Evolutionary conservation across 1,140 invertebrate species (phyloP).

Genomic region (Melitaea cinxia): DNA sequence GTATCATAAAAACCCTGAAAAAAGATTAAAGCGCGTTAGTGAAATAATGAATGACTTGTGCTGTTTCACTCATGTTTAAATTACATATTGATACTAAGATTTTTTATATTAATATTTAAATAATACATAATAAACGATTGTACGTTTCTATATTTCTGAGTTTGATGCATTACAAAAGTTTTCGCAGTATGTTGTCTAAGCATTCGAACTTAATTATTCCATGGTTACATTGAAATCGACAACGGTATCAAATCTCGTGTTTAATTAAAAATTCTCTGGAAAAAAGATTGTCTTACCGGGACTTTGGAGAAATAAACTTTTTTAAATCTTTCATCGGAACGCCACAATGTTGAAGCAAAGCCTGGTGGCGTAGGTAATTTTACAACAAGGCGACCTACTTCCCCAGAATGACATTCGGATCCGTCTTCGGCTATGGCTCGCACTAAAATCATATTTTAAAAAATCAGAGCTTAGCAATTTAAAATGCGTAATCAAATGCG

Average conservation of each 20-base stretch:
- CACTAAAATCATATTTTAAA: constrained; percentile 81
- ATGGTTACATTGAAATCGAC: no score
- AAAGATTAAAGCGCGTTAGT: not conserved
- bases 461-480: not conserved
- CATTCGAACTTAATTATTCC: no score
- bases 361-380: constrained; percentile 95
- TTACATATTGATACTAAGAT: no score
- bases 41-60: no score
- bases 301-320: constrained; percentile 91
- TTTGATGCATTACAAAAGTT: no score
- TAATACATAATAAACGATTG: no score
- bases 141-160: no score
- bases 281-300: constrained; percentile 83
- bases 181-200: no score
- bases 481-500: no score
- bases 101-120: no score
- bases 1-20: constrained; percentile 96
- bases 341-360: constrained; percentile 91
- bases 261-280: not conserved
- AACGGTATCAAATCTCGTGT: no score
- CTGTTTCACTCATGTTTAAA: no score
- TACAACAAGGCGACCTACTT: constrained; percentile 92
- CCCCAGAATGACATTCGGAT: constrained; percentile 83
- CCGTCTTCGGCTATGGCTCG: constrained; percentile 88
- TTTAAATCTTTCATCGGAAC: constrained; percentile 90